Evolutionary conservation across 2,888 invertebrate genomes (phyloP).

Genomic region (Macrostomum cliftonense): DNA sequence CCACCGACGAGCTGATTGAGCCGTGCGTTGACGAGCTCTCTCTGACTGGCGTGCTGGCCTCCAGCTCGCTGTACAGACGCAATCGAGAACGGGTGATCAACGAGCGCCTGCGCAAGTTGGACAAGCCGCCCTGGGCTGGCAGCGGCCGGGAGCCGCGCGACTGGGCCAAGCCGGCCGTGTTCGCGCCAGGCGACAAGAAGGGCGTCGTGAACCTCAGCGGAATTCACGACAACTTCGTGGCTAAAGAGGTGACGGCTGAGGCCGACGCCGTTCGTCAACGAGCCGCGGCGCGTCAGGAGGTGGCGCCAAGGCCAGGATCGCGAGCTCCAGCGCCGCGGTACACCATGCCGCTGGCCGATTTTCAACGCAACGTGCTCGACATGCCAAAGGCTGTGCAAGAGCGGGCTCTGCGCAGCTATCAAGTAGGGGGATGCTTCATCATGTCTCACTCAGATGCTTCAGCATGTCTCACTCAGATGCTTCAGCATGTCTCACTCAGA

Average conservation of each 20-base stretch:
- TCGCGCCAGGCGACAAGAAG: constrained; percentile 26
- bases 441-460: no score
- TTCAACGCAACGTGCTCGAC: constrained; percentile 7
- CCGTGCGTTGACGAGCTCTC: constrained; percentile 25
- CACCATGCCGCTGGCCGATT: constrained; percentile 1
- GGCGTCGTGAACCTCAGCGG: constrained; percentile 24
- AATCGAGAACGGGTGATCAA: constrained; percentile 25
- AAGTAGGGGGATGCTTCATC: no score
- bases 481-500: no score
- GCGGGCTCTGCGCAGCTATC: constrained; percentile 26
- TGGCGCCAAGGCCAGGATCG: background rate
- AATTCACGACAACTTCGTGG: background rate
- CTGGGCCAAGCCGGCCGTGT: constrained; percentile 31
- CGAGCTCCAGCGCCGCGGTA: background rate
- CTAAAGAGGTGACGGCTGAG: background rate
- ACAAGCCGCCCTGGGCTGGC: constrained; percentile 28
- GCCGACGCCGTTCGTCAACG: background rate
- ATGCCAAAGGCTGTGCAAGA: constrained; percentile 15
- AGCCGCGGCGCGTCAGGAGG: background rate
- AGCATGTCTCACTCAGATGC: no score
- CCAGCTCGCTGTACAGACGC: constrained; percentile 20
- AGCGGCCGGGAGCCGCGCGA: constrained; percentile 19
- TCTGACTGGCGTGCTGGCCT: constrained; percentile 25
- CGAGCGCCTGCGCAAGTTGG: constrained; percentile 17
- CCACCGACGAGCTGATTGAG: constrained; percentile 13